Base-by-base conservation (phyloP, 2,888 invertebrate species). In the Microdon myrmicae region DNA sequence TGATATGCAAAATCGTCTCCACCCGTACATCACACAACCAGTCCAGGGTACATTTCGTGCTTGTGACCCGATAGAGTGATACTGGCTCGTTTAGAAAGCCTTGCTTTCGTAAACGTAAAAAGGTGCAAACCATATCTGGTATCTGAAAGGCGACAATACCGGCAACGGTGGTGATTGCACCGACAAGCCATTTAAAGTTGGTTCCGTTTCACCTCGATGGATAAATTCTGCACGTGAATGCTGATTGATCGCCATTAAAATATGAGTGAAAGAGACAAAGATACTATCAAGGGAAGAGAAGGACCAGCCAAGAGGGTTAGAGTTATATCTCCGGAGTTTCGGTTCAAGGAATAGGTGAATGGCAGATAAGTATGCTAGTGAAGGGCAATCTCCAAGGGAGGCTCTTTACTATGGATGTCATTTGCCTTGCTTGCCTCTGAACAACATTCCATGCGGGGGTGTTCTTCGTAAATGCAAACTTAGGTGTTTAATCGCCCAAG, bases 191-290 rank as follows among this genome's bases (percentile, higher is more conserved):
- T 37, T 54, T 54, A 35, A 44, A 54, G 43, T 16, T 26, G 19
- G 14, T 17, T 25, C 13, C 22, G n/a, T 25, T 23, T 37, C 32
- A 48, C 41, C 47, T 43, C 29, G 29, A 43, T 20, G 20, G 49
- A 39, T 32, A 7, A 1, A 19, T 28, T 32, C 19, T 32, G 25
- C 19, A 39, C 39, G 44, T 35, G 61, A 45, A 61, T 44, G 61
- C 45, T 49, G 61, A 61, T 61, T 61, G 61, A 61, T 61, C 61
- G 45, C 61, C 55, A 61, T 61, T 61, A 61, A 61, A 61, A 61
- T 55, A 56, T 49, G 55, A 56, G 22, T 14, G 29, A 17, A 20
- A 16, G 8, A 35, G 3, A 51, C 26, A 34, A 44, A 7, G 31
- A 29, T 38, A 31, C 31, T 43, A 41, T 28, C 17, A 29, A n/a